These are phyloP conservation scores for Coenonympha glycerion DNA, from an alignment of 2,888 invertebrate genomes.

Conservation along the genomic window DNA sequence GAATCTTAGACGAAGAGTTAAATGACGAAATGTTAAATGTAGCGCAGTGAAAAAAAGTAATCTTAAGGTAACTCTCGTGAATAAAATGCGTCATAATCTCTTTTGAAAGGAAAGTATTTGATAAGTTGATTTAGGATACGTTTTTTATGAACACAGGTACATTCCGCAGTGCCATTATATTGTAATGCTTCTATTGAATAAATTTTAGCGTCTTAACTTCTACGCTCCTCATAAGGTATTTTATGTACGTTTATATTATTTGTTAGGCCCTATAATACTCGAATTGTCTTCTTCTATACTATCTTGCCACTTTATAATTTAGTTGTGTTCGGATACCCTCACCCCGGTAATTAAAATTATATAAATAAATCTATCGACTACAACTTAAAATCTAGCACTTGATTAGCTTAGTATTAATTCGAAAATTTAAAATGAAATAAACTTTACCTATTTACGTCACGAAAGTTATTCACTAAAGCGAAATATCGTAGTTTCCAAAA, in stretches of 20 bases:
- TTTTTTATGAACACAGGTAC: slow-evolving; percentile 72
- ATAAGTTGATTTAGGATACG: slow-evolving; percentile 67
- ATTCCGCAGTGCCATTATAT: slow-evolving; percentile 72
- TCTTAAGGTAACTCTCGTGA: slow-evolving; percentile 47
- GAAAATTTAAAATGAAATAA: slow-evolving; percentile 58
- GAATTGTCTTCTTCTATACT: background rate
- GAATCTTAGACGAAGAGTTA: slow-evolving; percentile 44
- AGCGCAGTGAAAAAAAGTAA: slow-evolving; percentile 50
- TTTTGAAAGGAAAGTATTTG: slow-evolving; percentile 60
- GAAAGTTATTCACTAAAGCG: slow-evolving; percentile 56
- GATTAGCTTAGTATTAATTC: slow-evolving; percentile 66
- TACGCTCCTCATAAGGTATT: slow-evolving; percentile 38
- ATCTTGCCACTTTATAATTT: background rate
- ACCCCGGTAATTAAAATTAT: slow-evolving; percentile 31
- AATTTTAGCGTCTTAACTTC: slow-evolving; percentile 55
- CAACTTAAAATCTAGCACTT: slow-evolving; percentile 58
- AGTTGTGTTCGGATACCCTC: slow-evolving; percentile 14
- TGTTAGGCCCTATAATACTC: slow-evolving; percentile 7
- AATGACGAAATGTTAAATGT: slow-evolving; percentile 51
- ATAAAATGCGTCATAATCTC: slow-evolving; percentile 64
- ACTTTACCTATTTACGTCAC: slow-evolving; percentile 56
- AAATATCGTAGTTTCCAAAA: slow-evolving; percentile 65
- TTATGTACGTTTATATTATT: slow-evolving; percentile 13
- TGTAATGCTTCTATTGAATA: slow-evolving; percentile 61
- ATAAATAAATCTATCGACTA: slow-evolving; percentile 42